Base-by-base conservation (phyloP, 2,888 invertebrate species). In the Mellilla xanthometata region DNA sequence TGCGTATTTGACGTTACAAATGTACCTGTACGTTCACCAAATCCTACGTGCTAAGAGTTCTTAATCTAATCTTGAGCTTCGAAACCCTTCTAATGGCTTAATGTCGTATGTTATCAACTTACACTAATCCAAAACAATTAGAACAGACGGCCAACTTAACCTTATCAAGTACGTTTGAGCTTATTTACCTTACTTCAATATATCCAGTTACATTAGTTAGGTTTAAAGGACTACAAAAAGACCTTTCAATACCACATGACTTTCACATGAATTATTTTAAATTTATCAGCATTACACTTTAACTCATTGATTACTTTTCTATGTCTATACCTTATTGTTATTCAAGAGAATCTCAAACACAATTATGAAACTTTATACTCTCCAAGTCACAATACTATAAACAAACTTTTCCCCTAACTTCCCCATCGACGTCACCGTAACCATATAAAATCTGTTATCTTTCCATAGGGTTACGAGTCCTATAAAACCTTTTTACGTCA, bases 401-500 rank as follows among this genome's bases (percentile, higher is more conserved):
- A 19, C 4, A 6, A 19, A 6, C 15, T 7, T 1, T 2, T 12
- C n/a, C 34, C 24, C 24, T 2, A 9, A 23, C 15, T 28, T 34
- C 22, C 32, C 19, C 6, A 27, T 33, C 26, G 13, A 27, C 31
- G 52, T 54, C 53, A 56, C 58, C 65, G 68, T 73, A 39, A 46
- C 48, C 53, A 31, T 49, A 42, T 70, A 62, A 60, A 69, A 69
- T 66, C 60, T 68, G 74, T 82, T 83, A 82, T 81, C 83, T 72
- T 65, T 63, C 52, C 64, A 63, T 70, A 53, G 61, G 46, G 57
- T 64, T 71, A 71, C 76, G 70, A 68, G 75, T 66, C 58, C 68
- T 72, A 81, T 82, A 81, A 83, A 83, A 80, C 75, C 81, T 76
- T 76, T 81, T 75, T 71, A 72, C 65, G 77, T 71, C 70, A 77